These are phyloP conservation scores for Smutsia gigantea DNA, from an alignment of 2,797 vertebrate species.

Conservation along the genomic window DNA sequence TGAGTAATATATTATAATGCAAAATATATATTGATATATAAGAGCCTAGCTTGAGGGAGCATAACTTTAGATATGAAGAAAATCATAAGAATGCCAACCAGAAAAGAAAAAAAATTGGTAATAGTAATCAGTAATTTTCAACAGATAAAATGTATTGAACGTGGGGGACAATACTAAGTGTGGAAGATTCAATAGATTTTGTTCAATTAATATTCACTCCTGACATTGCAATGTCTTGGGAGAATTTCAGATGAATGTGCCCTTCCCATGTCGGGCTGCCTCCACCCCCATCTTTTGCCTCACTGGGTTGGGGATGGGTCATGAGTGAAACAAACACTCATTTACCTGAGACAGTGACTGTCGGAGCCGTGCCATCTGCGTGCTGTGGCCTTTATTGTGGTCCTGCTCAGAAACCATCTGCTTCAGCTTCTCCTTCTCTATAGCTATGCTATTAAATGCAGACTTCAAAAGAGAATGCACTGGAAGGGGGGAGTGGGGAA, in stretches of 20 bases:
- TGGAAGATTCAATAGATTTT: neutral
- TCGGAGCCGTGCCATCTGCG: conserved; percentile 94
- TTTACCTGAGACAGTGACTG: conserved; percentile 98
- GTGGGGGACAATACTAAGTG: neutral
- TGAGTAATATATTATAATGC: neutral
- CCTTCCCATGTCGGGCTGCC: fast-evolving
- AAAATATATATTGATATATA: neutral
- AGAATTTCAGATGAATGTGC: neutral
- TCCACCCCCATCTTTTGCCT: neutral
- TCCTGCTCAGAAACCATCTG: conserved; percentile 97
- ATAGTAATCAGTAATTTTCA: conserved; percentile 18
- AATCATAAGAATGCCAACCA: conserved; percentile 29
- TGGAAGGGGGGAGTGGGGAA: conserved; percentile 79
- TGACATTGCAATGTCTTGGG: neutral
- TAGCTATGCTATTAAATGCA: conserved; percentile 98
- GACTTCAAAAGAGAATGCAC: conserved; percentile 99
- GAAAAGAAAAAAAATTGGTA: neutral
- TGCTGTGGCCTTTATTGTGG: conserved; percentile 90
- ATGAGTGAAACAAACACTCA: conserved; percentile 34
- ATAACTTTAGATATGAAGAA: conserved; percentile 5
- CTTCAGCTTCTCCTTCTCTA: conserved; percentile 99
- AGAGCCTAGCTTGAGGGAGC: neutral
- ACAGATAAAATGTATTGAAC: conserved; percentile 12
- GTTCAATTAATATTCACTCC: neutral
- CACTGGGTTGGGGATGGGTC: neutral